Evolutionary conservation across 2,888 invertebrate species (phyloP), one percentile per base, ranked within the genome.

Genomic region (Chesias legatella): DNA sequence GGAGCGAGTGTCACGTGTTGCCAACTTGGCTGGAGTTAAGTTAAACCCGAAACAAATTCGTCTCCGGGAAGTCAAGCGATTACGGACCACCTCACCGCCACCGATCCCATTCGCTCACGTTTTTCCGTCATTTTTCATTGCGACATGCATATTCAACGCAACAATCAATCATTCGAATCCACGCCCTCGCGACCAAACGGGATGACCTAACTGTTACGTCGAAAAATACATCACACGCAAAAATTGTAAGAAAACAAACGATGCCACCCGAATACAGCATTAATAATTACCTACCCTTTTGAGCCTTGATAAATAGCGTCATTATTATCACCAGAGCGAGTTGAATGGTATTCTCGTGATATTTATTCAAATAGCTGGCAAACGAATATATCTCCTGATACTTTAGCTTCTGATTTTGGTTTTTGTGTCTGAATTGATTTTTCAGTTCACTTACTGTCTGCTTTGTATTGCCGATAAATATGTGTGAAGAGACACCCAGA

Each of bases 111-210:
- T 59, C 68, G 52, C 64, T 60, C 68, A 67, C 71, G 67, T 65
- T 73, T 75, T 68, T 69, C 75, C 77, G 71, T 82, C 80, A 84
- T 85, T 85, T 85, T 85, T 88, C 86, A 86, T 85, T 75, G 68
- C 74, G 80, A 81, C 84, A 84, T 85, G 85, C 84, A 86, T 88
- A 85, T 85, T 88, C 84, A 86, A 82, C 82, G 68, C 63, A 69
- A 82, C 73, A 74, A 86, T 88, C 85, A 84, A 88, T 88, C 86
- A 88, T 76, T 72, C 67, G 53, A 63, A 71, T 73, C 73, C 67
- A 77, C 77, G 73, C 72, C 66, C 68, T 66, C 70, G 68, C 62
- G 67, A 60, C 73, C 74, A 67, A 75, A 78, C 75, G 73, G 70
- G 79, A 79, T 80, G 79, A 81, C 79, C 79, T 71, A 51, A 78